Conservation (phyloP, 30 jellyfish, hydroid and myxozoan genomes). For the Chrysaora quinquecirrha region DNA sequence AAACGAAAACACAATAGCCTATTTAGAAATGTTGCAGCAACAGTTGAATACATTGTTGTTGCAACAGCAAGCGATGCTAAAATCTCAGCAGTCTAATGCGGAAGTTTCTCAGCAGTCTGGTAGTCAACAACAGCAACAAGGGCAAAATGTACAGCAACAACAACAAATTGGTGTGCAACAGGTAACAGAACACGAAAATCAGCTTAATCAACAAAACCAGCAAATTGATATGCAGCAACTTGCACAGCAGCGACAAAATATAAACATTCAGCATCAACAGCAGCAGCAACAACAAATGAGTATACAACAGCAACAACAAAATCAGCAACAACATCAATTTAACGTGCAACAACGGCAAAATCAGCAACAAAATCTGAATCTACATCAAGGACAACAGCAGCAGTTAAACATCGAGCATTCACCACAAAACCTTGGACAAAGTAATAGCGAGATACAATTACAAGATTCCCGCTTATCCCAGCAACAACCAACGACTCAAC, state of each 20-base stretch:
- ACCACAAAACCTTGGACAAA: neutral
- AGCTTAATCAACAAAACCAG: slow-evolving; percentile 35
- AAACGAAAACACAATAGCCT: slow-evolving; percentile 85
- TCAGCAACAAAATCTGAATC: neutral
- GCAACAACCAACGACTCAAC: neutral
- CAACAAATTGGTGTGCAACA: neutral
- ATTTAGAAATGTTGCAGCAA: slow-evolving; percentile 92
- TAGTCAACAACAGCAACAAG: slow-evolving; percentile 16
- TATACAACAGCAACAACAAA: slow-evolving; percentile 9
- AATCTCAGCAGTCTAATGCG: slow-evolving; percentile 21
- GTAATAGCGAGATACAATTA: neutral
- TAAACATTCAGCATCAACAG: slow-evolving; percentile 17
- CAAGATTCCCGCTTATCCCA: too few species aligned
- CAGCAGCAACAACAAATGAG: slow-evolving; percentile 2
- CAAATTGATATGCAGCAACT: slow-evolving; percentile 46
- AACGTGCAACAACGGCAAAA: neutral
- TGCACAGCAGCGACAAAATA: slow-evolving; percentile 33
- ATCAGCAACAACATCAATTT: slow-evolving; percentile 16
- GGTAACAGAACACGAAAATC: slow-evolving; percentile 46
- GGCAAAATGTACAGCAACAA: slow-evolving; percentile 4
- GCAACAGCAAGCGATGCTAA: slow-evolving; percentile 72
- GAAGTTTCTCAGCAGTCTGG: neutral
- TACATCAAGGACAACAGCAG: neutral
- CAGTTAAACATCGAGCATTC: neutral
- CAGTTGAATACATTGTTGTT: slow-evolving; percentile 60